phyloP scores from a whole-genome alignment of 2,797 vertebrate species.

The Sebastiscus tertius region DNA sequence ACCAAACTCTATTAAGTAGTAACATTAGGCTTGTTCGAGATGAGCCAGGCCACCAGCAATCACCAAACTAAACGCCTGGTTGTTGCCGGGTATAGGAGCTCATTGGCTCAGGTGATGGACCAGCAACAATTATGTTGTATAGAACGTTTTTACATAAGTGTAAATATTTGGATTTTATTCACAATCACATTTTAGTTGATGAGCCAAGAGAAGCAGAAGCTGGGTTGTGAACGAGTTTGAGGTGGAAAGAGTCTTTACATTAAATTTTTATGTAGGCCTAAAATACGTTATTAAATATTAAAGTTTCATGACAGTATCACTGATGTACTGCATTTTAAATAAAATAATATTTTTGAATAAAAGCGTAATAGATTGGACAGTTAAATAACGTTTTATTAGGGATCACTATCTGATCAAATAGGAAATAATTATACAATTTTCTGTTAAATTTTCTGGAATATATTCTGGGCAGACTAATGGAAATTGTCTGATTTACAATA shows the following conservation, averaged over 20 bases:
- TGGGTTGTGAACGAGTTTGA: neutral
- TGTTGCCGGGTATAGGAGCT: neutral
- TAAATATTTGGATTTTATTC: neutral
- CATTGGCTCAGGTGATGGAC: neutral
- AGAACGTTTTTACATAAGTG: neutral
- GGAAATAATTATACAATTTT: neutral
- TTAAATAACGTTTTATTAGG: neutral
- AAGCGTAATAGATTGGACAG: neutral
- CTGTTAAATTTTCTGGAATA: too few relatives aligned
- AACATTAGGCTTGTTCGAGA: neutral
- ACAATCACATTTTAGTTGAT: neutral
- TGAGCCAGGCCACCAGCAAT: neutral
- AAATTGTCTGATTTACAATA: neutral
- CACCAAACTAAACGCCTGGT: neutral
- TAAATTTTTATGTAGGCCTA: neutral
- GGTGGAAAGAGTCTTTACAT: neutral
- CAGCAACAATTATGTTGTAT: neutral
- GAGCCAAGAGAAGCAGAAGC: neutral
- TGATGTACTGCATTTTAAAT: neutral
- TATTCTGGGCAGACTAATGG: neutral
- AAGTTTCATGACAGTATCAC: neutral
- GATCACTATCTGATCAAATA: neutral
- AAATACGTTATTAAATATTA: neutral
- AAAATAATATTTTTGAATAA: neutral
- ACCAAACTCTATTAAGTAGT: neutral